Conservation (phyloP, 2,797 vertebrate species). For the Rhinophrynus dorsalis region DNA sequence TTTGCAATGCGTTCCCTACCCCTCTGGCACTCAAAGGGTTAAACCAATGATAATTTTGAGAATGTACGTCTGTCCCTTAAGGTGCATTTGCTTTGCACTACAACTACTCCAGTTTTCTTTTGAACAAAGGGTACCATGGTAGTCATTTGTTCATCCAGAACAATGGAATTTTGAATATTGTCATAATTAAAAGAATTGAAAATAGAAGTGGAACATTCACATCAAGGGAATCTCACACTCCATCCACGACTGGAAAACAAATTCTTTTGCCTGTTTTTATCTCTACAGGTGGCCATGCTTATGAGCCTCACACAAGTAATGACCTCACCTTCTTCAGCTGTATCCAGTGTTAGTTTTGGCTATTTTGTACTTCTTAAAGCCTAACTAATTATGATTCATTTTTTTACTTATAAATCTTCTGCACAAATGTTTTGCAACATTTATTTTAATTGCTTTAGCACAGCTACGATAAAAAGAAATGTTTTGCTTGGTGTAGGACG, state of each 20-base stretch:
- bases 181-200: conserved; percentile 16
- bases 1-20: no score
- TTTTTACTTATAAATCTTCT: conserved; percentile 63
- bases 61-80: no score
- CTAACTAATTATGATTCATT: conserved; percentile 66
- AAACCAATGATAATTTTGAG: no score
- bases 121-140: no score
- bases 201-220: conserved; percentile 13
- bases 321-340: conserved; percentile 63
- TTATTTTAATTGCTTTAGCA: conserved; percentile 70
- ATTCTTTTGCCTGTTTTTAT: conserved; percentile 54
- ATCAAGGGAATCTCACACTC: conserved; percentile 28
- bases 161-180: conserved; percentile 21
- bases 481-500: conserved; percentile 65
- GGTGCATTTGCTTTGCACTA: no score
- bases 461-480: conserved; percentile 61
- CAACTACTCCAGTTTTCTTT: no score
- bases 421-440: conserved; percentile 66
- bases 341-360: conserved; percentile 66
- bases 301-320: conserved; percentile 58
- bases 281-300: conserved; percentile 65
- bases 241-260: conserved; percentile 35
- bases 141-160: no score
- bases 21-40: no score
- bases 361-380: conserved; percentile 51